These are phyloP conservation scores for Acleris emargana DNA, from an alignment of 2,888 invertebrate genomes.

Conservation along the genomic window DNA sequence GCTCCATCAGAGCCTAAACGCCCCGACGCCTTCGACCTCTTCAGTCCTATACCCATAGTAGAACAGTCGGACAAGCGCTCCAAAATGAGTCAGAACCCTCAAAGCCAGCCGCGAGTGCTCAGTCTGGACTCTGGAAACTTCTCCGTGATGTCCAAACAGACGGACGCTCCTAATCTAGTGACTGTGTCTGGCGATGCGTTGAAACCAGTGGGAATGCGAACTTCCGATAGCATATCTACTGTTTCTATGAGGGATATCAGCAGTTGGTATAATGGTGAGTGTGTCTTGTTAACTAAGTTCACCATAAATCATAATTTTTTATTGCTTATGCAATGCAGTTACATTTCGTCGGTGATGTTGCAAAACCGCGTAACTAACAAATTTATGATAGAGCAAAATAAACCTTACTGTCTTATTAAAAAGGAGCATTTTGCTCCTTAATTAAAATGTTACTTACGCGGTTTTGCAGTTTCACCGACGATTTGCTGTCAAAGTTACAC, in stretches of 20 bases:
- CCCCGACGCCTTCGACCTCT: slow-evolving; percentile 75
- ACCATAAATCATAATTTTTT: too few species aligned
- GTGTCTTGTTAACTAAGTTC: too few species aligned
- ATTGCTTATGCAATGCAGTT: too few species aligned
- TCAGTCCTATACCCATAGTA: slow-evolving; percentile 79
- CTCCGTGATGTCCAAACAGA: slow-evolving; percentile 68
- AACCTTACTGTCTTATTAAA: too few species aligned
- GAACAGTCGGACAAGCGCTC: slow-evolving; percentile 65
- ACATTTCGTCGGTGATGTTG: too few species aligned
- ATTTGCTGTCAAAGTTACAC: too few species aligned
- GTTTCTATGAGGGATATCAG: slow-evolving; percentile 85
- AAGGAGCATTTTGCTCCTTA: too few species aligned
- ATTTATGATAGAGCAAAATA: too few species aligned
- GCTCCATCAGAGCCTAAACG: slow-evolving; percentile 45
- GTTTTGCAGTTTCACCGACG: too few species aligned
- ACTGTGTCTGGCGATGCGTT: slow-evolving; percentile 68
- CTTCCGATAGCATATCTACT: slow-evolving; percentile 75
- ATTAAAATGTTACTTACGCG: too few species aligned
- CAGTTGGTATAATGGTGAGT: slow-evolving; percentile 85
- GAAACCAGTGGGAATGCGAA: slow-evolving; percentile 66
- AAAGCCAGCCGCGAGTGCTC: slow-evolving; percentile 66
- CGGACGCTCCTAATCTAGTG: slow-evolving; percentile 59
- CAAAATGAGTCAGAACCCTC: slow-evolving; percentile 60
- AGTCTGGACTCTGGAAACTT: slow-evolving; percentile 74
- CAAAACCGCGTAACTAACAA: too few species aligned